Base-by-base conservation (phyloP, 2,888 invertebrate species). In the Cantharis rufa region DNA sequence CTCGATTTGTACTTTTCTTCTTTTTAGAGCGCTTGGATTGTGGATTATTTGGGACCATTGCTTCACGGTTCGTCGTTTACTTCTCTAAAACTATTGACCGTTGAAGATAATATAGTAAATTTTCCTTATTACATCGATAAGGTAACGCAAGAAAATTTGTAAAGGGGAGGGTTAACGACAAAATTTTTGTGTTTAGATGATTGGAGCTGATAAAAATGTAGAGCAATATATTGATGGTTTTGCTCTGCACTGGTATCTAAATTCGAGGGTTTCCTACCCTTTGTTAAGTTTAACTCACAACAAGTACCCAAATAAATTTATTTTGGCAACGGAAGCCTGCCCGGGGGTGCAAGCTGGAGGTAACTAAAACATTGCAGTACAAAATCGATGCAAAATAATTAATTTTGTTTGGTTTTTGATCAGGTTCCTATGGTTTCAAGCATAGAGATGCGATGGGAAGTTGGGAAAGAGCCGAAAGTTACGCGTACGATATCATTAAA, bases 71-170 rank as follows among this genome's bases (percentile, higher is more conserved):
- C 90, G 0, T 85, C 89, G 4, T 92, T 91, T 81, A 91, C 90
- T 10, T 84, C 92, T 73, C 87, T 94, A 0, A 91, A 93, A 80
- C 91, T 98, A 15, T 89, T 97, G 80, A 91, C 93, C 1, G 88
- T 94, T 18, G 97, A 98, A 83, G 97, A 95, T 85, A 93, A 95
- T 84, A 89, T 94, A 77, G 86, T 91, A 24, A 87, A 90, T 1
- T 88, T 94, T 66, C 93, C 94, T 0, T 88, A 90, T 83, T 95
- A 93, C 92, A 90, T 93, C 28, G 87, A 91, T 81, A 84, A 86
- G 83, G 94, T 94, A 87, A 11, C 1, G 3, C 27, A 21, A 61
- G 2, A 21, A 62, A 24, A 15, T 21, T 66, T 11, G 13, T 21
- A 24, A 13, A 1, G 13, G 2, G n/a, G 18, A 18, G 18, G 10